Base-by-base conservation (phyloP, 1,140 invertebrate genomes). In the Drosophila virilis region DNA sequence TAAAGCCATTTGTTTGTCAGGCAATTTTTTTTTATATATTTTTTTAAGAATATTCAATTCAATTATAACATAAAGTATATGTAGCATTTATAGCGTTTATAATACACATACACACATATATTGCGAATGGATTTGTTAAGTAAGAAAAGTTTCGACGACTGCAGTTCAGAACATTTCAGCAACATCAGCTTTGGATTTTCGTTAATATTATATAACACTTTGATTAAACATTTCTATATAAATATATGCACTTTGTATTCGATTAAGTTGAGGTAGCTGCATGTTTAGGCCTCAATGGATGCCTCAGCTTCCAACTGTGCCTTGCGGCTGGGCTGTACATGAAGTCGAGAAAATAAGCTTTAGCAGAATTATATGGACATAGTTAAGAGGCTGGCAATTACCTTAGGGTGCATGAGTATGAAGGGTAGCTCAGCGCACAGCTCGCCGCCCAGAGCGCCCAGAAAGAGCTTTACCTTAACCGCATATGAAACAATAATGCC, bases 391-490 rank as follows among this genome's bases (percentile, higher is more conserved):
- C 40, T n/a, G 5, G 5, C 0, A 13, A 5, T 1, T 83, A 95
- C 95, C 93, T 99, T 99, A 3, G 98, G 97, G 93, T 99, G 97
- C 96, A 99, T 99, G 45, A 99, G 93, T 46, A 99, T 97, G 93
- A 99, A 99, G 8, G 99, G 99, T 78, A 99, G 92, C 93, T 99
- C 98, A 3, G 98, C 98, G 12, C 96, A 94, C 8, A 99, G 93
- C 93, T 99, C 98, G 10, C 98, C 98, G 35, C 97, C 97, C 38
- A 99, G 94, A 54, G 98, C 97, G 22, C 98, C 98, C 68, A 99
- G 93, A 91, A 97, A 98, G 6, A 99, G 94, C 93, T 99, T 98
- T 8, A 99, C 98, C 93, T 99, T 99, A 8, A 97, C 96, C 22
- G 95, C 95, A 93, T 98, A 98, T 1, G 97, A 97, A 6, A 98